A percentile compares a stretch with the other conserved stretches of the same genome.
Conservation (phyloP, 2,888 invertebrate species). For the Halictus ligatus region DNA sequence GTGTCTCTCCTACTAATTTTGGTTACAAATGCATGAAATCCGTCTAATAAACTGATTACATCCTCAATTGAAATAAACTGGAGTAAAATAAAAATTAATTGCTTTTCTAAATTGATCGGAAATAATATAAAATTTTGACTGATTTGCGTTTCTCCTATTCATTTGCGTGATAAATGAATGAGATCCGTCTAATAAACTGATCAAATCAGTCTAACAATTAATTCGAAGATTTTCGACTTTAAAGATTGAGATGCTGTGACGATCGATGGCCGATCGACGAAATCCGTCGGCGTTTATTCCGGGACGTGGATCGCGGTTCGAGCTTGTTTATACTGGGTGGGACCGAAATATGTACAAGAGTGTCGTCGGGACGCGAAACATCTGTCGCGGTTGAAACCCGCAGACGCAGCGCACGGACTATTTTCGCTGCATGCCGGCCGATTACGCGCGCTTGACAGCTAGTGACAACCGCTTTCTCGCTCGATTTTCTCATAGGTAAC, state of each 20-base stretch:
- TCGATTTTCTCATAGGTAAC: slow-evolving; percentile 71
- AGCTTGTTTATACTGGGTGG: slow-evolving; percentile 82
- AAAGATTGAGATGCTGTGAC: not conserved
- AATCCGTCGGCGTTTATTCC: slow-evolving; percentile 74
- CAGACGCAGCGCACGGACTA: slow-evolving; percentile 68
- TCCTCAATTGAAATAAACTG: no score
- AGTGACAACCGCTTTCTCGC: slow-evolving; percentile 75
- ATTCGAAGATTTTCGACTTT: not conserved
- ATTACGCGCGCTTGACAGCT: slow-evolving; percentile 73
- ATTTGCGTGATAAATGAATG: no score
- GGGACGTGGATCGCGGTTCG: slow-evolving; percentile 81
- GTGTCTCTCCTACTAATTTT: no score
- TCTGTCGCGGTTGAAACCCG: slow-evolving; percentile 74
- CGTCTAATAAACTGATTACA: no score
- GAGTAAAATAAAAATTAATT: no score
- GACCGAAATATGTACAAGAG: slow-evolving; percentile 82
- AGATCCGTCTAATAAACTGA: no score
- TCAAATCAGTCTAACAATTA: not conserved
- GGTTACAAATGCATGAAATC: no score
- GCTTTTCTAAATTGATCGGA: no score
- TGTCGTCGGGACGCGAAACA: slow-evolving; percentile 82
- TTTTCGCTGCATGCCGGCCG: slow-evolving; percentile 73
- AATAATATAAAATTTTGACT: no score
- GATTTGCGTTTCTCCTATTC: no score
- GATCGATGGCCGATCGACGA: slow-evolving; percentile 64